Conservation (phyloP, 2,888 invertebrate genomes). For the Crematogaster levior region DNA sequence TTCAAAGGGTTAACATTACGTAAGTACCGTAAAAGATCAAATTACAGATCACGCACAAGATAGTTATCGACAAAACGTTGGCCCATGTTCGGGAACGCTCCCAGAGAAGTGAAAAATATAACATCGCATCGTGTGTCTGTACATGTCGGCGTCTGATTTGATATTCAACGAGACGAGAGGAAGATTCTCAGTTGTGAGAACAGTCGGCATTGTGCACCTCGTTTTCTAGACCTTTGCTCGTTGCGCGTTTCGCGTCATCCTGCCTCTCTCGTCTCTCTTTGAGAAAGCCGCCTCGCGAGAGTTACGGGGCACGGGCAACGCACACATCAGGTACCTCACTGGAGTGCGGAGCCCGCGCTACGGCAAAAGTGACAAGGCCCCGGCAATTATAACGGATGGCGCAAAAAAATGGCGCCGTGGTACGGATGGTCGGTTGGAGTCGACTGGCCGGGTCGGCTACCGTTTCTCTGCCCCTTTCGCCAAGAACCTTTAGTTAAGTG, state of each 20-base stretch:
- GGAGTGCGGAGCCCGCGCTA: conserved; percentile 61
- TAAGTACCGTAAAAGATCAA: neutral
- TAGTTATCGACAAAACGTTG: neutral
- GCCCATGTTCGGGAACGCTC: neutral
- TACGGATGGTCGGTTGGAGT: conserved; percentile 44
- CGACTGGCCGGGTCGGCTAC: conserved; percentile 46
- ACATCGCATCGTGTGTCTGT: neutral
- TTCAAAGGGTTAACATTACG: neutral
- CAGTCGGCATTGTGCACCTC: conserved; percentile 55
- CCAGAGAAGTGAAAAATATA: neutral
- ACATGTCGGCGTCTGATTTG: neutral
- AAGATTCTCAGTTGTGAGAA: conserved; percentile 11
- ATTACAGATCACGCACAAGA: neutral
- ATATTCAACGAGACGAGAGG: conserved; percentile 17
- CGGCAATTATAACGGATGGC: conserved; percentile 79
- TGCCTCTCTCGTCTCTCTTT: conserved; percentile 69
- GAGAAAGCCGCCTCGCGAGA: conserved; percentile 69
- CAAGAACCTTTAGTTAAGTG: conserved; percentile 22
- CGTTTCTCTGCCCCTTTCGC: conserved; percentile 59
- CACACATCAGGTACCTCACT: conserved; percentile 62
- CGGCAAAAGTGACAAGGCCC: conserved; percentile 75
- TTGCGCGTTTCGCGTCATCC: conserved; percentile 22
- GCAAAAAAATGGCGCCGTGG: conserved; percentile 72
- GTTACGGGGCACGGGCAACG: conserved; percentile 58
- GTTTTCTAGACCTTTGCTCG: conserved; percentile 41